Evolutionary conservation across 2,797 vertebrate species (phyloP), one percentile per base, ranked within the genome.

Genomic region (Chromis chromis): DNA sequence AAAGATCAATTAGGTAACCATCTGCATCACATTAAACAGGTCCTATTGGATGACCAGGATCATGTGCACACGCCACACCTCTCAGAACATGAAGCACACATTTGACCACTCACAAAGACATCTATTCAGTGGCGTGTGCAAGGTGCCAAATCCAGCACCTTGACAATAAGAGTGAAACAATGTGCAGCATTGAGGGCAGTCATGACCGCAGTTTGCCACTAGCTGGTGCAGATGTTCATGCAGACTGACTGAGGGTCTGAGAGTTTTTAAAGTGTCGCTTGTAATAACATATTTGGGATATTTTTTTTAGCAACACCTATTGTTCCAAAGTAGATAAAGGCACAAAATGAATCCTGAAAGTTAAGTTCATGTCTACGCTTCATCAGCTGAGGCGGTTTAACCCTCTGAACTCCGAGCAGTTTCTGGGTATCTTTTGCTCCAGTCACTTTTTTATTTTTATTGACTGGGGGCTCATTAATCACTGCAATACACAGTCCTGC

Each of bases 141-240:
- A 89, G 91, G 89, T 87, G 90, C 76, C 63, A 79, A 74, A 71
- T 86, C 58, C 59, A 42, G 89, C 90, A 92, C 91, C 86, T 92
- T 13, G 56, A 93, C 87, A 91, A 93, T 86, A 66, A 75, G 24
- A 78, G 54, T n/a, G 55, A 59, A 78, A 85, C 83, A 85, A 87
- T 65, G 75, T 65, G 46, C 56, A 40, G 73, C 75, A 88, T 61
- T 92, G 78, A 89, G 63, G 48, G 31, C 64, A 57, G 63, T 36
- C 58, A 4, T 53, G 60, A 52, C 59, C 22, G 12, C 16, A 40
- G 46, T 65, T 62, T 56, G 55, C 39, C 21, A 36, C 55, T 39
- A 42, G 48, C 50, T 75, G 49, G 40, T 74, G 66, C 78, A 87
- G 61, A 85, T 80, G 70, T 80, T 81, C 56, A 22, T 5, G 19